Conservation (phyloP, 2,888 invertebrate genomes). For the Palloptera scutellata region DNA sequence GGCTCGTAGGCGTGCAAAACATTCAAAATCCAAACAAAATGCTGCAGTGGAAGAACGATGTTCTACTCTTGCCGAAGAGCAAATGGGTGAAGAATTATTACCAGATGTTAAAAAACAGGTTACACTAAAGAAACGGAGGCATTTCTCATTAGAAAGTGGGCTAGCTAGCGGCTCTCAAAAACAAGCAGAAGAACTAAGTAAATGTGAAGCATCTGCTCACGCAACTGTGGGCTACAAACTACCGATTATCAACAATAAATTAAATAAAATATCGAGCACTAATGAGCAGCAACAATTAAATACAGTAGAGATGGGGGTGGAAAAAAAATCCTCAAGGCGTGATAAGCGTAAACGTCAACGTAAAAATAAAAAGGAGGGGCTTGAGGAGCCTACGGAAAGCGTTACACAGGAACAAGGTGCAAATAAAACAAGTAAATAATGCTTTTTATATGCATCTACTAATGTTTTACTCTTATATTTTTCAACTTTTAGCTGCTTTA, state of each 20-base stretch:
- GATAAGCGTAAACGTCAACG: neutral
- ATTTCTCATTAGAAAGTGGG: constrained; percentile 18
- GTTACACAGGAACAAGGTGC: neutral
- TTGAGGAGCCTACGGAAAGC: neutral
- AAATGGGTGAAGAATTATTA: neutral
- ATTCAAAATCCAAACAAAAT: constrained; percentile 28
- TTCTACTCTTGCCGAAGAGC: neutral
- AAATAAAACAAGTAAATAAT: neutral
- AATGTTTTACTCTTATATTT: too few relatives aligned
- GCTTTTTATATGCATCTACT: neutral
- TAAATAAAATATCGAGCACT: constrained; percentile 36
- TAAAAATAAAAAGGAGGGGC: neutral
- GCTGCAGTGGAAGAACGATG: neutral
- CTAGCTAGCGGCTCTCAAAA: constrained; percentile 19
- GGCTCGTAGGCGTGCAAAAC: too few relatives aligned
- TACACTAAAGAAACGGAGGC: constrained; percentile 30
- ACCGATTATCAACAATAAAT: constrained; percentile 16
- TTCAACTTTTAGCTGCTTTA: too few relatives aligned
- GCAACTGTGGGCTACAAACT: neutral
- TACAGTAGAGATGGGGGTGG: too few relatives aligned
- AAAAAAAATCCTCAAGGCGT: neutral
- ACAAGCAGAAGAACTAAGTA: constrained; percentile 30
- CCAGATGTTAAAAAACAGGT: neutral
- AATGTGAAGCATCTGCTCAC: neutral
- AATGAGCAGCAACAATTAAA: constrained; percentile 23